phyloP scores from a whole-genome alignment of 2,797 vertebrate genomes.

The Nannoperca obscura region DNA sequence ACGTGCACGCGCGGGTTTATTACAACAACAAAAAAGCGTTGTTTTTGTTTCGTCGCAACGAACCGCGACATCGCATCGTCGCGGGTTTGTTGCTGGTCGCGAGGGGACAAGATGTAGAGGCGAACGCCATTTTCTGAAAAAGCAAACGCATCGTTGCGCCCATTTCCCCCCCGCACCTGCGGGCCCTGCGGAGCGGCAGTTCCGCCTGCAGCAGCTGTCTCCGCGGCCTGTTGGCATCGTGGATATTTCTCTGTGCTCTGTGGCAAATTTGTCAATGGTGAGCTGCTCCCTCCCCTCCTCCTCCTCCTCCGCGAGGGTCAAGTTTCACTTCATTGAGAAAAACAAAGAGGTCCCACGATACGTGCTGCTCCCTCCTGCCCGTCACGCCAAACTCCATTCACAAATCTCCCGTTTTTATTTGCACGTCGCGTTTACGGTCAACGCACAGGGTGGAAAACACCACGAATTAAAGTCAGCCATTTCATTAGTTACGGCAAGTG shows the following conservation, averaged over 20 bases:
- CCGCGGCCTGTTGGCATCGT: not conserved
- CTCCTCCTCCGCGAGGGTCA: slow-evolving; percentile 62
- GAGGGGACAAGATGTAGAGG: slow-evolving; percentile 34
- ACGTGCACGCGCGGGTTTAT: not conserved
- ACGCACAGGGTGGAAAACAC: fast-evolving
- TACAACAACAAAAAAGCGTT: too few species aligned
- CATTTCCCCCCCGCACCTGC: slow-evolving; percentile 66
- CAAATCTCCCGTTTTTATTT: not conserved
- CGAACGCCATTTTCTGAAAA: slow-evolving; percentile 86
- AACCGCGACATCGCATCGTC: too few species aligned
- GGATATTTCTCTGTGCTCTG: slow-evolving; percentile 40
- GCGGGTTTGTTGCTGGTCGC: slow-evolving; percentile 34
- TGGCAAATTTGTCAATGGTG: slow-evolving; percentile 76
- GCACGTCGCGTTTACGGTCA: not conserved
- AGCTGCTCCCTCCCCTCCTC: not conserved
- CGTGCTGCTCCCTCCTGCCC: not conserved
- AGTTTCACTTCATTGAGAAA: slow-evolving; percentile 88
- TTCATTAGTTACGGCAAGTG: not conserved
- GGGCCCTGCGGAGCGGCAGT: not conserved
- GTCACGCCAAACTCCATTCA: slow-evolving; percentile 52
- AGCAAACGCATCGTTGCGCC: slow-evolving; percentile 59
- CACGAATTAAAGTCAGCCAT: not conserved
- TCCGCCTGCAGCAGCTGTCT: slow-evolving; percentile 13
- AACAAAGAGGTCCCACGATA: slow-evolving; percentile 75
- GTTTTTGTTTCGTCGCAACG: too few species aligned